Evolutionary conservation across 1,140 invertebrate species (phyloP), one percentile per base, ranked within the genome.

Genomic region (Pogonomyrmex californicus): DNA sequence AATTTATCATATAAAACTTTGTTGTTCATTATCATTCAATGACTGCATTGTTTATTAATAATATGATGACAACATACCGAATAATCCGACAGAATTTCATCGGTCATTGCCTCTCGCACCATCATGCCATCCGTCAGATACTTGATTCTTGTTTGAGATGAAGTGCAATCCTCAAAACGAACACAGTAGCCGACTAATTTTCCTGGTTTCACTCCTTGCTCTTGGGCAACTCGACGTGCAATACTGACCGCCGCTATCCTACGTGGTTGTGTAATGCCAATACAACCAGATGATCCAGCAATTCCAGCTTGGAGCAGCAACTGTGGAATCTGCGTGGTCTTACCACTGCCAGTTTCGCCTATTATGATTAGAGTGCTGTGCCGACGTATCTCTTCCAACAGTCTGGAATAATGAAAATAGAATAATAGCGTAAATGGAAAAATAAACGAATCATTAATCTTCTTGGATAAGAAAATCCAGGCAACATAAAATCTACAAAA

Each of bases 51-150:
- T 10, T n/a, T 71, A 51, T 10, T 10, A 38, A 65, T 65, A 65
- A 38, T 38, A 65, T 47, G 4, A 68, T 23, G 6, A 73, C 14
- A 68, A 66, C 7, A 9, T 79, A 82, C 95, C 23, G 97, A 97
- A 94, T 99, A 99, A 86, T 97, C 96, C 73, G 95, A 96, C 4
- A 98, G 91, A 23, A 97, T 94, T 58, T 96, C 96, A 94, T 98
- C 97, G 83, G 94, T 93, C 93, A 99, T 97, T 2, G 98, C 97
- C 95, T 99, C 99, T 86, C 98, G 94, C 0, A 99, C 95, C 87
- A 99, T 95, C 98, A 99, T 99, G 85, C 99, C 99, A 96, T 99
- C 99, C 66, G 99, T 99, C 91, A 99, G 95, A 95, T 98, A 99
- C 93, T 98, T 97, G 9, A 99, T 97, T 95, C 97, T 97, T 1